Conservation (phyloP, 1,140 invertebrate species). For the Anagrus nilaparvatae region DNA sequence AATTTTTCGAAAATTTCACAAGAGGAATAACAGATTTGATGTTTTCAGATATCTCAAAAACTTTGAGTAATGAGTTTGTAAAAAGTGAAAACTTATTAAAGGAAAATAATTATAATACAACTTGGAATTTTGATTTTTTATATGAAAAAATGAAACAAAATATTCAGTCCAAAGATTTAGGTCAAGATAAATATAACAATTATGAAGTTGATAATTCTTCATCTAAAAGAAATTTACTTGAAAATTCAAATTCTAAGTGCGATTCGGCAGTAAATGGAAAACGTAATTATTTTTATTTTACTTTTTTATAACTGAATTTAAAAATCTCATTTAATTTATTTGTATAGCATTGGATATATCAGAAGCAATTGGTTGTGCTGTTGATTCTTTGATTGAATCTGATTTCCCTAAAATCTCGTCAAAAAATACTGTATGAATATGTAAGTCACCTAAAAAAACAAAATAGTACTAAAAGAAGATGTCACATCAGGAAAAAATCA, state of each 20-base stretch:
- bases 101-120: conserved; percentile 7
- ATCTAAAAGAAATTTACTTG: too few species aligned
- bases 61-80: conserved; percentile 11
- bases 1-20: conserved; percentile 22
- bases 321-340: conserved; percentile 10
- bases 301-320: too few species aligned
- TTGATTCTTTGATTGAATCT: conserved; percentile 15
- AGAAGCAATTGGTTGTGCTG: conserved; percentile 6
- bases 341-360: conserved; percentile 1
- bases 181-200: too few species aligned
- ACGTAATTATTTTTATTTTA: too few species aligned
- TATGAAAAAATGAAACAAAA: conserved; percentile 16
- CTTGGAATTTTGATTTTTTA: conserved; percentile 5
- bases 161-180: too few species aligned
- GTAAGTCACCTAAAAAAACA: too few species aligned
- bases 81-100: conserved; percentile 7
- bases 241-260: too few species aligned
- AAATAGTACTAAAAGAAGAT: too few species aligned
- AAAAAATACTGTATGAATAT: conserved; percentile 15
- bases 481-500: conserved; percentile 21
- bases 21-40: conserved; percentile 8
- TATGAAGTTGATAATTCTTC: too few species aligned
- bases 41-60: conserved; percentile 6
- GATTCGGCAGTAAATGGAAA: too few species aligned
- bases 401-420: conserved; percentile 17